Conservation (phyloP, 1,140 invertebrate genomes). For the Drosophila insularis region DNA sequence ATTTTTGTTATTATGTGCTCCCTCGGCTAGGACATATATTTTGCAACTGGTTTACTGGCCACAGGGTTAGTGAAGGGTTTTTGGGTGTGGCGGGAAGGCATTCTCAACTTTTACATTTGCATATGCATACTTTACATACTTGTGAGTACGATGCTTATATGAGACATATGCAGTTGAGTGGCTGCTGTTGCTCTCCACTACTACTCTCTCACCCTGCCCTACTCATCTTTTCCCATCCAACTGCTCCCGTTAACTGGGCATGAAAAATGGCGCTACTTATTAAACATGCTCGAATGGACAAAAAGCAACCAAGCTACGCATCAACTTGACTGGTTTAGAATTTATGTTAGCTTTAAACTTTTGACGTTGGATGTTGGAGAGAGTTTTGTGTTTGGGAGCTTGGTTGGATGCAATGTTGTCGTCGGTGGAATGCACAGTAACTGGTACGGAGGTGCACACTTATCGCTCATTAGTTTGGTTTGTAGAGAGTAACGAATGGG, state of each 20-base stretch:
- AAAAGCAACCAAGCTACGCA: slow-evolving; percentile 18
- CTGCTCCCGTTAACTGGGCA: slow-evolving; percentile 52
- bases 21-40: slow-evolving; percentile 42
- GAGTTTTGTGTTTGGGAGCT: not conserved
- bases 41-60: slow-evolving; percentile 47
- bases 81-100: too few relatives aligned
- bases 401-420: too few relatives aligned
- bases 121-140: slow-evolving; percentile 11
- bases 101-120: slow-evolving; percentile 39
- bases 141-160: not conserved
- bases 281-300: slow-evolving; percentile 71
- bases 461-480: slow-evolving; percentile 46
- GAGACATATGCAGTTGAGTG: slow-evolving; percentile 10
- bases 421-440: too few relatives aligned
- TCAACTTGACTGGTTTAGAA: slow-evolving; percentile 47
- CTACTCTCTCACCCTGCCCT: slow-evolving; percentile 25
- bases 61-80: slow-evolving; percentile 20
- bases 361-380: slow-evolving; percentile 35
- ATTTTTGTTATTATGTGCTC: too few relatives aligned
- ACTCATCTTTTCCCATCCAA: slow-evolving; percentile 3
- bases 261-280: slow-evolving; percentile 71
- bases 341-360: slow-evolving; percentile 58
- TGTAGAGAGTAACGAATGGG: slow-evolving; percentile 15
- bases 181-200: slow-evolving; percentile 2
- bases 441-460: slow-evolving; percentile 14